phyloP scores from a whole-genome alignment of 1,140 invertebrate genomes.

The Drosophila bocki region DNA sequence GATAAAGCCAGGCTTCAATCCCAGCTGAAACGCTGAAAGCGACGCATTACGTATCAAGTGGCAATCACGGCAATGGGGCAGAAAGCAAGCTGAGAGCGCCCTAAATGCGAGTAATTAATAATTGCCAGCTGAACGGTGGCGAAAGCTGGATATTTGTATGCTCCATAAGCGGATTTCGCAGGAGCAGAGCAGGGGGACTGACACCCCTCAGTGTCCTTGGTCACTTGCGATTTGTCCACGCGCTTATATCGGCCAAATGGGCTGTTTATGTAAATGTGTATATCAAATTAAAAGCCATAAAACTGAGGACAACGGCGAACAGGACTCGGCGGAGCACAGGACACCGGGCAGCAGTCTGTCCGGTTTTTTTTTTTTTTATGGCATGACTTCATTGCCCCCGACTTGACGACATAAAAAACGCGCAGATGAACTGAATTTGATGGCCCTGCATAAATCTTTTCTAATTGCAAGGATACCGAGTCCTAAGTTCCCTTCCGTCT shows the following conservation, averaged over 20 bases:
- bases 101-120: slow-evolving; percentile 51
- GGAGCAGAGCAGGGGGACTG: not conserved
- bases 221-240: slow-evolving; percentile 63
- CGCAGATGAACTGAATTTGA: slow-evolving; percentile 55
- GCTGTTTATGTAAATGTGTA: slow-evolving; percentile 78
- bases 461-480: slow-evolving; percentile 62
- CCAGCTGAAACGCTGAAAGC: slow-evolving; percentile 24
- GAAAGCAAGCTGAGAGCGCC: slow-evolving; percentile 26
- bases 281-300: slow-evolving; percentile 81
- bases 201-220: not conserved
- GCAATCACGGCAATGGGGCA: slow-evolving; percentile 47
- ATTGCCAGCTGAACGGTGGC: slow-evolving; percentile 35
- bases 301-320: slow-evolving; percentile 30
- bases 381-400: slow-evolving; percentile 68
- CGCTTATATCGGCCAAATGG: slow-evolving; percentile 69
- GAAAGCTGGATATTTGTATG: slow-evolving; percentile 18
- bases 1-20: slow-evolving; percentile 48
- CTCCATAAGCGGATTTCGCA: slow-evolving; percentile 12
- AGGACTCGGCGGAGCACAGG: slow-evolving; percentile 14
- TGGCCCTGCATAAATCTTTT: slow-evolving; percentile 74
- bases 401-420: slow-evolving; percentile 58
- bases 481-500: slow-evolving; percentile 6
- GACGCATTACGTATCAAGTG: slow-evolving; percentile 47
- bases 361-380: slow-evolving; percentile 46
- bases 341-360: slow-evolving; percentile 7